Percentiles rank a stretch among this genome's conserved stretches.
Evolutionary conservation across 1,140 invertebrate genomes (phyloP).

Genomic region (Pseudomyrmex flavicornis): DNA sequence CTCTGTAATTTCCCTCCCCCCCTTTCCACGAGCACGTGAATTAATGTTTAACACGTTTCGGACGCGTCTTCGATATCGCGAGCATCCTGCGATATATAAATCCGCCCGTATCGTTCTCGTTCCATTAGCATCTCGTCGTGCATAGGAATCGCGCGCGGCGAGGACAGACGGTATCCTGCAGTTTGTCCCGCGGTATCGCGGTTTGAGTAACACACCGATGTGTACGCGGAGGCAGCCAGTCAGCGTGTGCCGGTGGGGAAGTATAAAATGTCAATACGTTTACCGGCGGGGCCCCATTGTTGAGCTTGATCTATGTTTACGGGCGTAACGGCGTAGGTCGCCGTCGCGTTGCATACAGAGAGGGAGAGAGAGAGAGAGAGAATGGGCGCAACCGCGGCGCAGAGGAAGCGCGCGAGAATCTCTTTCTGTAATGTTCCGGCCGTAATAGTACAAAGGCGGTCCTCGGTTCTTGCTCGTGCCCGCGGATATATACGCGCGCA

Average conservation of each 20-base stretch:
- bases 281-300: constrained; percentile 76
- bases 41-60: not conserved
- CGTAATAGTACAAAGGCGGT: constrained; percentile 70
- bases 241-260: constrained; percentile 59
- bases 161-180: constrained; percentile 71
- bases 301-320: constrained; percentile 79
- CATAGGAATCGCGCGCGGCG: constrained; percentile 75
- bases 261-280: constrained; percentile 81
- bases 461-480: constrained; percentile 32
- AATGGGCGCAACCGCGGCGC: not conserved
- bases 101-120: constrained; percentile 72
- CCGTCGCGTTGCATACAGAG: constrained; percentile 45
- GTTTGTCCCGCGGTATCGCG: constrained; percentile 75
- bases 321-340: constrained; percentile 63
- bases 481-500: constrained; percentile 43
- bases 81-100: constrained; percentile 46
- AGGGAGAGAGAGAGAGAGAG: not conserved
- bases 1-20: too few species aligned
- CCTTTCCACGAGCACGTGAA: not conserved
- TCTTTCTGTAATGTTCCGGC: constrained; percentile 69
- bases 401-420: constrained; percentile 62
- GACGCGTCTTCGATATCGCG: constrained; percentile 24
- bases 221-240: constrained; percentile 68
- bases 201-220: constrained; percentile 76
- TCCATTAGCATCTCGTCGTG: constrained; percentile 79